Evolutionary conservation across 2,797 vertebrate species (phyloP).

Genomic region (Enteromius afrohamiltoni): DNA sequence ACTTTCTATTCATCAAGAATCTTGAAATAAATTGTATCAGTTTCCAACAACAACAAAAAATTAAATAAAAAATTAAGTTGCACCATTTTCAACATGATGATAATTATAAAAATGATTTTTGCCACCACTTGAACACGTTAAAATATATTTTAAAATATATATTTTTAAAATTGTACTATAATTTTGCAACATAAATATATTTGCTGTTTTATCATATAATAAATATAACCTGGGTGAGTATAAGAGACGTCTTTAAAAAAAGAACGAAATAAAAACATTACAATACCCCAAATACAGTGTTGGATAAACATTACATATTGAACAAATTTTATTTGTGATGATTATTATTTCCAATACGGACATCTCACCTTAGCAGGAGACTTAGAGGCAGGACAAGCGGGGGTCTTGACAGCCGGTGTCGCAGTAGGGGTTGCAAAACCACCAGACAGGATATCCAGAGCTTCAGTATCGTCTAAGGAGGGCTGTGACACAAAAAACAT

Average conservation of each 20-base stretch:
- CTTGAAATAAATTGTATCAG: neutral
- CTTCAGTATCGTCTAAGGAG: constrained; percentile 62
- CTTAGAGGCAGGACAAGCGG: constrained; percentile 54
- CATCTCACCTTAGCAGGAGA: constrained; percentile 60
- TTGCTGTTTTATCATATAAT: neutral
- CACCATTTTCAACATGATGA: neutral
- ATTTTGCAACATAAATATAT: neutral
- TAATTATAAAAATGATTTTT: neutral
- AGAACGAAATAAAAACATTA: too few relatives aligned
- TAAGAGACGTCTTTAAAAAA: neutral
- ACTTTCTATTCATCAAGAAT: neutral
- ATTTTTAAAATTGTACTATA: neutral
- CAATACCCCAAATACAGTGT: too few relatives aligned
- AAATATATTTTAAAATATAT: neutral
- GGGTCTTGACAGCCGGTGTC: constrained; percentile 59
- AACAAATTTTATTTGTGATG: neutral
- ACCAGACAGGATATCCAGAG: constrained; percentile 72
- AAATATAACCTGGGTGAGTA: neutral
- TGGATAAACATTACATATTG: neutral
- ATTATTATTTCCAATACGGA: neutral
- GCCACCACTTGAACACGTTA: neutral
- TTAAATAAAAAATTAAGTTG: neutral
- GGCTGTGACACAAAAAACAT: constrained; percentile 61
- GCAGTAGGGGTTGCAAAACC: constrained; percentile 62
- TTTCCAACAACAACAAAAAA: neutral